phyloP scores from a whole-genome alignment of 2,797 vertebrate genomes.

The Micromesistius poutassou region DNA sequence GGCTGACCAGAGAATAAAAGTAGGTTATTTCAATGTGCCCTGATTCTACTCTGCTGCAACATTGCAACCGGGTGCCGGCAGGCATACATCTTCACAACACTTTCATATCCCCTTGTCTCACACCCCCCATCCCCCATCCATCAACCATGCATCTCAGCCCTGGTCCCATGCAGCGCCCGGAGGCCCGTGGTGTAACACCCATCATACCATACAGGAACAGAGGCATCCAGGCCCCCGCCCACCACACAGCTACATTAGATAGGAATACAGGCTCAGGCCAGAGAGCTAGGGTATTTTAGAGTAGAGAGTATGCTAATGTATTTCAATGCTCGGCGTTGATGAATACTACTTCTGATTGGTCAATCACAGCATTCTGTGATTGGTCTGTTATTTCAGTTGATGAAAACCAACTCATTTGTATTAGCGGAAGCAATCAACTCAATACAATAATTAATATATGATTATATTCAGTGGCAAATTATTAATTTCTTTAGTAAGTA shows the following conservation, averaged over 20 bases:
- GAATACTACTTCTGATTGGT: too few species aligned
- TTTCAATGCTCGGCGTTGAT: background rate
- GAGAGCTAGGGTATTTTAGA: background rate
- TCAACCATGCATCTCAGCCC: conserved; percentile 45
- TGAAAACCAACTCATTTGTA: too few species aligned
- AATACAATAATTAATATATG: too few species aligned
- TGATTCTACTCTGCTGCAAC: conserved; percentile 30
- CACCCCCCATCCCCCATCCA: conserved; percentile 28
- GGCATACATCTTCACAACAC: conserved; percentile 25
- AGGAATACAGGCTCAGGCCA: background rate
- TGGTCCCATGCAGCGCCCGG: conserved; percentile 49
- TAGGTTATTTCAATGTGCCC: conserved; percentile 5
- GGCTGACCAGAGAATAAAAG: background rate
- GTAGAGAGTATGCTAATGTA: conserved; percentile 17
- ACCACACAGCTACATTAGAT: conserved; percentile 65
- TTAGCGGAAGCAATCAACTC: too few species aligned
- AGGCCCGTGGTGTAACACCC: conserved; percentile 64
- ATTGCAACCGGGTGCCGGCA: conserved; percentile 34
- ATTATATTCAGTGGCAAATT: too few species aligned
- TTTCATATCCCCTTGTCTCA: conserved; percentile 38
- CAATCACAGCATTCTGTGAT: too few species aligned
- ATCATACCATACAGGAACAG: conserved; percentile 57
- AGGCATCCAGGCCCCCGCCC: conserved; percentile 40
- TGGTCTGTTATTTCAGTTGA: too few species aligned
- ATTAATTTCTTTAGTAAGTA: too few species aligned